A percentile compares a stretch with the other conserved stretches of the same genome.
phyloP scores from a whole-genome alignment of 1,140 invertebrate genomes.

The Rhizoglyphus robini region DNA sequence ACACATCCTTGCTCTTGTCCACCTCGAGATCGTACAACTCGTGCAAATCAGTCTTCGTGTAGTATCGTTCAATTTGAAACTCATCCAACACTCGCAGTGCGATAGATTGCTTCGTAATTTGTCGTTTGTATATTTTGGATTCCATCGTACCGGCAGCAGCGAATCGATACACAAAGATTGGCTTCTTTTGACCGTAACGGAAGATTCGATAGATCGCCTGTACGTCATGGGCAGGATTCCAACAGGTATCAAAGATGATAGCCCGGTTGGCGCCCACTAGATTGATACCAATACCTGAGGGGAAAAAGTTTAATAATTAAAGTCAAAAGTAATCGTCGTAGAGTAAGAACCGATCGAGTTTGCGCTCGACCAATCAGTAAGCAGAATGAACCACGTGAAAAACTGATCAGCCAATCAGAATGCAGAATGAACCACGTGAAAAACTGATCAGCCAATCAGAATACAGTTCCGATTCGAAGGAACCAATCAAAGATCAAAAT shows the following conservation, averaged over 20 bases:
- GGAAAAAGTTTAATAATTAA: too few species aligned
- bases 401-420: too few species aligned
- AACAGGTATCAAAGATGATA: constrained; percentile 93
- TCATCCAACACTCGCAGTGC: constrained; percentile 89
- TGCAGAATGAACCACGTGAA: too few species aligned
- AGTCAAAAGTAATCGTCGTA: too few species aligned
- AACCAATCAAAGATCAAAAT: neutral
- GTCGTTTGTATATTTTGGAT: constrained; percentile 93
- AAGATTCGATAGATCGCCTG: constrained; percentile 96
- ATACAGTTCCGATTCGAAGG: too few species aligned
- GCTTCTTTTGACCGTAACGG: constrained; percentile 85
- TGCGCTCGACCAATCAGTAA: too few species aligned
- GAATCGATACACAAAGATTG: constrained; percentile 86
- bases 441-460: too few species aligned
- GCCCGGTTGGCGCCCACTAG: constrained; percentile 86
- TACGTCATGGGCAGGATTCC: constrained; percentile 99
- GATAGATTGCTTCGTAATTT: constrained; percentile 77
- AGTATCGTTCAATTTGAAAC: constrained; percentile 86
- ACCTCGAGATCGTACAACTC: constrained; percentile 45
- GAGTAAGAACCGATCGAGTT: too few species aligned
- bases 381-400: too few species aligned
- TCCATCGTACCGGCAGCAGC: constrained; percentile 94
- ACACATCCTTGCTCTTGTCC: neutral
- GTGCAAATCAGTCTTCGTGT: constrained; percentile 85
- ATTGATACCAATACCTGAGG: constrained; percentile 74